Conservation (phyloP, 2,888 invertebrate species). For the Vesta saturnalis region DNA sequence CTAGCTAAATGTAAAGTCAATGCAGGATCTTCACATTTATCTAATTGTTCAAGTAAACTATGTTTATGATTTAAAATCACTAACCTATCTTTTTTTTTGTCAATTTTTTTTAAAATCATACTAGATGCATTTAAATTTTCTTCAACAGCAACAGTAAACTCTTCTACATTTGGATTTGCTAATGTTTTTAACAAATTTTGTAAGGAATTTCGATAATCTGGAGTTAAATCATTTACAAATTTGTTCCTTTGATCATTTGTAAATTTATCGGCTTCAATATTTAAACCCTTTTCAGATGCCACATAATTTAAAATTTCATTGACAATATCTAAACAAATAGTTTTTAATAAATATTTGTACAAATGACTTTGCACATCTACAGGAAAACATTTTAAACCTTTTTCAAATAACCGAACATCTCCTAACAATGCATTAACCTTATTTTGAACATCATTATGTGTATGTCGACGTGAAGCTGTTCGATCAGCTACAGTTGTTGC, state of each 20-base stretch:
- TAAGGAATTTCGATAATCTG: conserved; percentile 74
- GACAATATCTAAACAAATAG: conserved; percentile 83
- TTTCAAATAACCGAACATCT: conserved; percentile 82
- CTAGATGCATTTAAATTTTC: conserved; percentile 75
- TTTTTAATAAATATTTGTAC: conserved; percentile 85
- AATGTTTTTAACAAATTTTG: conserved; percentile 75
- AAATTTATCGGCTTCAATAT: conserved; percentile 68
- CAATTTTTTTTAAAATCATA: conserved; percentile 86
- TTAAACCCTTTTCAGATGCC: conserved; percentile 77
- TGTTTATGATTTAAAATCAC: conserved; percentile 83
- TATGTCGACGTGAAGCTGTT: conserved; percentile 76
- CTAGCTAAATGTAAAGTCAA: conserved; percentile 80
- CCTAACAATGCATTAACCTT: conserved; percentile 79
- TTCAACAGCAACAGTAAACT: conserved; percentile 82
- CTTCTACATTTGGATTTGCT: conserved; percentile 76
- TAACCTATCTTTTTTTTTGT: conserved; percentile 87
- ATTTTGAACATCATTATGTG: conserved; percentile 84
- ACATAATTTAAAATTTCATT: conserved; percentile 83
- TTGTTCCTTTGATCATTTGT: conserved; percentile 76
- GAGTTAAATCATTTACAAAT: conserved; percentile 74
- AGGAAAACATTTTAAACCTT: conserved; percentile 75
- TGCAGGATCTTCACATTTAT: conserved; percentile 79
- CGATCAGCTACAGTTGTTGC: conserved; percentile 78
- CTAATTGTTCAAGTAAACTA: conserved; percentile 81
- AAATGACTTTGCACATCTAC: conserved; percentile 73